These are phyloP conservation scores for Palaemon carinicauda DNA, from an alignment of 1,140 invertebrate genomes.

Conservation along the genomic window DNA sequence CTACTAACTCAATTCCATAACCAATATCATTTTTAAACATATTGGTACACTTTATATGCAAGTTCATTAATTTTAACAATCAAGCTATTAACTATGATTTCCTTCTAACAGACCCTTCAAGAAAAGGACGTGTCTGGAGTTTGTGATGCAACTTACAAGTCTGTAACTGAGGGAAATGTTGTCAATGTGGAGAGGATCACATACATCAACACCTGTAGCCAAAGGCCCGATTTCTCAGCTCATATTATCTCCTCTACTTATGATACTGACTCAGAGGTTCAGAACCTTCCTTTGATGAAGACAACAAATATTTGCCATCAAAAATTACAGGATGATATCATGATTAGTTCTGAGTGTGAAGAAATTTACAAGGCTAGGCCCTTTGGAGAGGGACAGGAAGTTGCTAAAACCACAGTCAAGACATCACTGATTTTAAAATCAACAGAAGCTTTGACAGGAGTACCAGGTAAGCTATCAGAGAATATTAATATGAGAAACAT, in stretches of 20 bases:
- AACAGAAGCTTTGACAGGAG: neutral
- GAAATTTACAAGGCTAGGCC: slow-evolving; percentile 81
- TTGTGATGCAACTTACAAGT: slow-evolving; percentile 78
- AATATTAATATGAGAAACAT: neutral
- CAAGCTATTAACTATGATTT: too few relatives aligned
- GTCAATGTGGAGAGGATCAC: slow-evolving; percentile 72
- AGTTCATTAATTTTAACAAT: too few relatives aligned
- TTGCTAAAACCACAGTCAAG: slow-evolving; percentile 74
- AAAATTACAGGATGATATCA: slow-evolving; percentile 74
- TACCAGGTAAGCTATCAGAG: neutral
- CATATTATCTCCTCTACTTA: slow-evolving; percentile 62
- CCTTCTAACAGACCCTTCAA: slow-evolving; percentile 52
- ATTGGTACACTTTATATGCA: neutral
- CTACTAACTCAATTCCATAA: too few relatives aligned
- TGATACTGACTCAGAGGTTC: slow-evolving; percentile 62
- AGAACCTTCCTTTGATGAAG: slow-evolving; percentile 66
- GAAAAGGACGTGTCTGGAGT: slow-evolving; percentile 84
- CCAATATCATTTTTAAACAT: too few relatives aligned
- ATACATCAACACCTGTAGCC: slow-evolving; percentile 77
- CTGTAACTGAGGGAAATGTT: slow-evolving; percentile 67
- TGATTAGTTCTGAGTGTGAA: slow-evolving; percentile 73
- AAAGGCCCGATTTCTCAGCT: slow-evolving; percentile 73
- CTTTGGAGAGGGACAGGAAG: slow-evolving; percentile 75
- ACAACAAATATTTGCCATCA: slow-evolving; percentile 74
- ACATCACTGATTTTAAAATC: slow-evolving; percentile 25